Evolutionary conservation across 2,113 vertebrate species (phyloP), one percentile per base, ranked within the genome.

Genomic region (Excalfactoria chinensis): DNA sequence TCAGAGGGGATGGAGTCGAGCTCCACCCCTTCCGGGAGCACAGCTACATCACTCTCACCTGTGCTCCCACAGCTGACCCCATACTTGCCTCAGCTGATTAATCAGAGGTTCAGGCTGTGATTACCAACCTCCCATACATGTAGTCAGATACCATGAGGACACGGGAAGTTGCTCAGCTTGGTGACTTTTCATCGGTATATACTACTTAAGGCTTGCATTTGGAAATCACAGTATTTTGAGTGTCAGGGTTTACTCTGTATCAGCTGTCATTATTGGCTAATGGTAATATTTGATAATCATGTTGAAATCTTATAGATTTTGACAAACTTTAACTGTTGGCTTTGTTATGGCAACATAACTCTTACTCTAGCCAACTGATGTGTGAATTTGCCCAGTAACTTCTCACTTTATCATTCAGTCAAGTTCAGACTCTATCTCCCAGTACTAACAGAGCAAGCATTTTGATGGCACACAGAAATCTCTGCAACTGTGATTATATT

Each of bases 251-350:
- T 96, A 82, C 64, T 89, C 74, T 3, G 0, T 71, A 84, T 93
- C 95, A 96, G 96, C 95, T 96, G 94, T 95, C 94, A 85, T 89
- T 94, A 94, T 91, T 96, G 96, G 93, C 94, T 92, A 95, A 93
- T 94, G 93, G 76, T 64, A 85, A 93, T 85, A 94, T 89, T 87
- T 94, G 93, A 96, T 93, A 94, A 92, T 87, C 93, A 34, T 87
- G 75, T 93, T 92, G 87, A 89, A 93, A 94, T 92, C 91, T 91
- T 95, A 96, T 95, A 93, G 94, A 95, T 94, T 93, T 92, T 93
- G 89, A 89, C 92, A 96, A 93, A 92, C 81, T 92, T 92, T 93
- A 86, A 77, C 87, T 89, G 91, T 92, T 96, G 84, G 71, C 74
- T 92, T 95, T 96, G 94, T 95, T 96, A 96, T 96, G 91, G 94